phyloP scores from a whole-genome alignment of 2,113 vertebrate species.

The Chaetodon auriga region DNA sequence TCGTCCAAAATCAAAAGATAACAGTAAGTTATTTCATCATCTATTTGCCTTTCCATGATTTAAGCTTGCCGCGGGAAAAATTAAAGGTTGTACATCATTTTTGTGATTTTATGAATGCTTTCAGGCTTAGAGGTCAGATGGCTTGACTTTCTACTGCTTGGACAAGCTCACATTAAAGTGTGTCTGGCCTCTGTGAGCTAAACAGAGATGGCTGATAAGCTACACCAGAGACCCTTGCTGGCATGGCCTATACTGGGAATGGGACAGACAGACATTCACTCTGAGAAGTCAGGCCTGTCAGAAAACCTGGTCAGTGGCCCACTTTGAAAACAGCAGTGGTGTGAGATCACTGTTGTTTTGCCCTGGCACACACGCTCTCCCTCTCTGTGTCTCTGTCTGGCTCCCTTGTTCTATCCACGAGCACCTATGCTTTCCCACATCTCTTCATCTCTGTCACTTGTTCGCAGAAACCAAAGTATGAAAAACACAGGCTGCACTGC shows the following conservation, averaged over 20 bases:
- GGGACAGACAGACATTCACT: slow-evolving; percentile 53
- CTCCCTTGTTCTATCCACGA: slow-evolving; percentile 32
- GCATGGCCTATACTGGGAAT: slow-evolving; percentile 56
- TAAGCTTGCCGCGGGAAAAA: slow-evolving; percentile 4
- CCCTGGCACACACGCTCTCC: slow-evolving; percentile 26
- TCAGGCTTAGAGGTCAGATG: slow-evolving; percentile 35
- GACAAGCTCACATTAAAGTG: slow-evolving; percentile 55
- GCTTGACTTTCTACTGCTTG: slow-evolving; percentile 45
- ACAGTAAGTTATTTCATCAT: not conserved
- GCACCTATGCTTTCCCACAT: slow-evolving; percentile 32
- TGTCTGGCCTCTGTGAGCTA: slow-evolving; percentile 56
- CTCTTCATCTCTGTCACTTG: slow-evolving; percentile 43
- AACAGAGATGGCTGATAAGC: slow-evolving; percentile 56
- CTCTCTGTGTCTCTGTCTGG: slow-evolving; percentile 38
- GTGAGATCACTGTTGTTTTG: slow-evolving; percentile 77
- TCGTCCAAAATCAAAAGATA: slow-evolving; percentile 7
- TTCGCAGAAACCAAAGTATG: slow-evolving; percentile 25
- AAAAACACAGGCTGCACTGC: slow-evolving; percentile 38
- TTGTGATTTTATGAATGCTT: slow-evolving; percentile 30
- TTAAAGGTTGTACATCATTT: slow-evolving; percentile 7
- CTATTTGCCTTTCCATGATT: not conserved
- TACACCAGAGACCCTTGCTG: slow-evolving; percentile 42
- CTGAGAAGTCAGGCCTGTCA: slow-evolving; percentile 49
- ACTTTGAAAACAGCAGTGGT: slow-evolving; percentile 67
- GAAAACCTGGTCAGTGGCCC: slow-evolving; percentile 65